phyloP scores from a whole-genome alignment of 2,888 invertebrate genomes.

The Cephus nigrinus region DNA sequence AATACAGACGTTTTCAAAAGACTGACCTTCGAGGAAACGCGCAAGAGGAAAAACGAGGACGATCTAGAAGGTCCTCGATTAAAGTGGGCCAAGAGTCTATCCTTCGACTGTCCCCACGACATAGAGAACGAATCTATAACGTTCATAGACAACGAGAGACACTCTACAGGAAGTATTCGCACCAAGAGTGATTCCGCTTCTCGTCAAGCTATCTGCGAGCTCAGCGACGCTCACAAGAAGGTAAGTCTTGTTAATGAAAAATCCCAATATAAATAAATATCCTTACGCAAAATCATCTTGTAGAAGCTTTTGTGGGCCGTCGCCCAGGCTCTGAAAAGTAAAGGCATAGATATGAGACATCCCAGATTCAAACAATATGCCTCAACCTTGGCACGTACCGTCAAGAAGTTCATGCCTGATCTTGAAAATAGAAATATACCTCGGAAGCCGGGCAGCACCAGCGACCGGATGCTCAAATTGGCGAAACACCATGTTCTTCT shows the following conservation, averaged over 20 bases:
- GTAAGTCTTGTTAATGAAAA: constrained; percentile 55
- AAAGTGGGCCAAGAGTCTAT: constrained; percentile 68
- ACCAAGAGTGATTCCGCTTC: constrained; percentile 37
- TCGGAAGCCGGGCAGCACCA: constrained; percentile 73
- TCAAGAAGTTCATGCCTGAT: constrained; percentile 74
- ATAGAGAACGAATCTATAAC: constrained; percentile 40
- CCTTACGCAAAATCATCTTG: constrained; percentile 45
- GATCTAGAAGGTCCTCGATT: constrained; percentile 52
- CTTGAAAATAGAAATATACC: constrained; percentile 64
- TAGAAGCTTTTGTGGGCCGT: constrained; percentile 87
- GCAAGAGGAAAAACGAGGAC: constrained; percentile 58
- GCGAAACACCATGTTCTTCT: constrained; percentile 60
- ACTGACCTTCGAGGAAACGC: constrained; percentile 38
- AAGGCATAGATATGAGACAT: constrained; percentile 78
- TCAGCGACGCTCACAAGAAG: constrained; percentile 75
- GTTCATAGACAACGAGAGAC: constrained; percentile 44
- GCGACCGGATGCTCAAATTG: constrained; percentile 79
- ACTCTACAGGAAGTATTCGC: constrained; percentile 46
- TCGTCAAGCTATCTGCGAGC: constrained; percentile 62
- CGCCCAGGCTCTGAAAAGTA: constrained; percentile 78
- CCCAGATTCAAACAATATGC: constrained; percentile 80
- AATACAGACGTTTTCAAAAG: constrained; percentile 22
- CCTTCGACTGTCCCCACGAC: constrained; percentile 67
- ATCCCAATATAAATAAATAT: neutral
- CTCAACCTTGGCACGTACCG: constrained; percentile 75